Percentiles rank a stretch among this genome's conserved stretches.
phyloP scores from a whole-genome alignment of 2,113 vertebrate species.

The Mungos mungo region DNA sequence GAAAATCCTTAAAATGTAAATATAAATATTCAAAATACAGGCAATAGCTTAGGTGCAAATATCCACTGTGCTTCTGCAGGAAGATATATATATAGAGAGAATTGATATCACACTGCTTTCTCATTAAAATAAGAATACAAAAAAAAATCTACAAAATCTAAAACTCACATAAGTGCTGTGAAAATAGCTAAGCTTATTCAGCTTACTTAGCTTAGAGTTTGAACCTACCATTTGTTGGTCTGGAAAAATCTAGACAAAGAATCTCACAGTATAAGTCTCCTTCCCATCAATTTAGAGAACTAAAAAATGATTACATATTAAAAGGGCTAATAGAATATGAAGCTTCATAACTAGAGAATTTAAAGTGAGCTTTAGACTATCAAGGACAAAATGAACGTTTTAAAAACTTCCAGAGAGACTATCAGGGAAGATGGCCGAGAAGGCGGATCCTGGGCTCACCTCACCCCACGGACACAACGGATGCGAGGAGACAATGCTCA shows the following conservation, averaged over 20 bases:
- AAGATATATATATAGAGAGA: too few relatives aligned
- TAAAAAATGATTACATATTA: not conserved
- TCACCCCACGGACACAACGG: not conserved
- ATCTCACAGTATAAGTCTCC: not conserved
- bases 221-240: not conserved
- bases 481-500: not conserved
- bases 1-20: conserved; percentile 10
- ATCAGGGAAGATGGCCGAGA: not conserved
- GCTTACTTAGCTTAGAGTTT: not conserved
- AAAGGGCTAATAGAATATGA: not conserved
- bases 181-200: not conserved
- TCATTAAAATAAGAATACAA: not conserved
- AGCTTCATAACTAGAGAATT: not conserved
- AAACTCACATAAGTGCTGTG: not conserved
- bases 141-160: not conserved
- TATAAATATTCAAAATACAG: not conserved
- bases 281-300: not conserved
- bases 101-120: not conserved
- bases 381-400: not conserved
- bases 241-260: not conserved
- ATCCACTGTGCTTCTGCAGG: not conserved
- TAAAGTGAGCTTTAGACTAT: not conserved
- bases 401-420: not conserved
- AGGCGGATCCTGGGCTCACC: not conserved
- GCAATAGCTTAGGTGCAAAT: not conserved